Evolutionary conservation across 2,113 vertebrate genomes (phyloP), one percentile per base, ranked within the genome.

Genomic region (Melanocharis versteri): DNA sequence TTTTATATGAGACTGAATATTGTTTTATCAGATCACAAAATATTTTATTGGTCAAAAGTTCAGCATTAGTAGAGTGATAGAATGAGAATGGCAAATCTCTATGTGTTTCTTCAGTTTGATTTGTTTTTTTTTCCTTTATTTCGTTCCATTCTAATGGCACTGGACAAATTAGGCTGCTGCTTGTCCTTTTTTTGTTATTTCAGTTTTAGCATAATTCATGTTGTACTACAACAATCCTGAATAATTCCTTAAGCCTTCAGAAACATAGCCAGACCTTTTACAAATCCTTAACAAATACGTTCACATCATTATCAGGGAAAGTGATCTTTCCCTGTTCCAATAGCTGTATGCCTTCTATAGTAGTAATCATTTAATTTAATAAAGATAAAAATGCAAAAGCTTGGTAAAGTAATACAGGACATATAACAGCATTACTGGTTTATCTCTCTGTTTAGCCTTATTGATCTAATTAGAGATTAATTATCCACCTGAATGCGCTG

Each of bases 401-500:
- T 90, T 71, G 8, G 33, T 90, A 88, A 85, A 90, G 47, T 90
- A 94, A 85, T 72, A 77, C 47, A 62, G 62, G 33, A 47, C 9
- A 33, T 23, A 42, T 27, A 96, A 85, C 60, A 93, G 28, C 56
- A 57, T 79, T 82, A 27, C 50, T 83, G n/a, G 35, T 93, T 95
- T 95, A 87, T 93, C 87, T 26, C 15, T 87, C 81, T 93, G 20
- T 85, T 95, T 96, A 94, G 24, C 75, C 53, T 85, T 88, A 95
- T 86, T 91, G 89, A 95, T 93, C 78, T 93, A 85, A 96, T 89
- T 91, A 84, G n/a, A 76, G 81, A 87, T 91, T 94, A 87, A 96
- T 96, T 96, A 95, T 96, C 53, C 66, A 61, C 78, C 81, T 87
- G 93, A 62, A 33, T 94, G 78, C 53, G 42, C 53, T 89, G 40